These are phyloP conservation scores for Plectrocnemia conspersa DNA, from an alignment of 1,140 invertebrate genomes.

Conservation along the genomic window DNA sequence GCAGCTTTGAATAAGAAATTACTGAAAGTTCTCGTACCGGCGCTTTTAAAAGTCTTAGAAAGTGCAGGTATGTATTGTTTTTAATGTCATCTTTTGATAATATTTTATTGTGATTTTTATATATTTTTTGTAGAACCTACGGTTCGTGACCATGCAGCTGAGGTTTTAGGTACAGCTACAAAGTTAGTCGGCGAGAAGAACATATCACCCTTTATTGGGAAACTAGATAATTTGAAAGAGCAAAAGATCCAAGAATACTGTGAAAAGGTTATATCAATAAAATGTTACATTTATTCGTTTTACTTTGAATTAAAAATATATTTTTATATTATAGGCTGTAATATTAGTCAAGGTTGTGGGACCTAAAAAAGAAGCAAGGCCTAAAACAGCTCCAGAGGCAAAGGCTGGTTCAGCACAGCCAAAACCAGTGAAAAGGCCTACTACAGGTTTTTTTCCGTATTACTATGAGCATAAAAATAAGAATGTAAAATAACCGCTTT, in stretches of 20 bases:
- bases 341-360: conserved; percentile 66
- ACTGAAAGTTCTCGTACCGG: conserved; percentile 77
- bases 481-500: too few relatives aligned
- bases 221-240: conserved; percentile 89
- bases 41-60: conserved; percentile 80
- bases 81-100: conserved; percentile 11
- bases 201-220: conserved; percentile 77
- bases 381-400: conserved; percentile 42
- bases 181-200: conserved; percentile 92
- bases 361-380: conserved; percentile 59
- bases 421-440: conserved; percentile 54
- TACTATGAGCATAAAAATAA: too few relatives aligned
- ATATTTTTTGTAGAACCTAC: conserved; percentile 62
- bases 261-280: conserved; percentile 60
- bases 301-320: background rate
- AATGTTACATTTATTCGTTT: conserved; percentile 6
- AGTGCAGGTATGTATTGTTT: conserved; percentile 60
- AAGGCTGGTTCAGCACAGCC: conserved; percentile 52
- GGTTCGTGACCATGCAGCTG: conserved; percentile 79
- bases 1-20: conserved; percentile 86
- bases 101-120: conserved; percentile 8
- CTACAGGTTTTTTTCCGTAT: conserved; percentile 42
- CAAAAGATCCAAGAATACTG: conserved; percentile 92
- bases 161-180: conserved; percentile 90
- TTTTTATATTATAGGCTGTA: conserved; percentile 56